Evolutionary conservation across 2,113 vertebrate genomes (phyloP).

Genomic region (Pao palembangensis): DNA sequence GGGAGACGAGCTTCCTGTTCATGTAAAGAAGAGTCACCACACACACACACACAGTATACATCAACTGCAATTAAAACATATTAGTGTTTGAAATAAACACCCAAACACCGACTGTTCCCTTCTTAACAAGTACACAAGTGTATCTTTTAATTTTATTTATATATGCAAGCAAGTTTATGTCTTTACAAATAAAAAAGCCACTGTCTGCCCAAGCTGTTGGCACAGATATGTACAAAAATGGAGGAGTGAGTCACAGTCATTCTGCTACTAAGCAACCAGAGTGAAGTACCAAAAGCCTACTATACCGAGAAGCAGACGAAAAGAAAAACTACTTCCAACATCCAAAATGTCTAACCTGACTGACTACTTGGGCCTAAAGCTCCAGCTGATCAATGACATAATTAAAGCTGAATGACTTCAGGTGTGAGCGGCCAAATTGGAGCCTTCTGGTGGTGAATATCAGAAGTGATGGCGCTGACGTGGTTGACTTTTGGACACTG

Average conservation of each 20-base stretch:
- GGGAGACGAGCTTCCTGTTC: neutral
- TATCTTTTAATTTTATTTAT: conserved; percentile 82
- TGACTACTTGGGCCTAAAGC: conserved; percentile 58
- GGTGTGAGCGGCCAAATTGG: conserved; percentile 4
- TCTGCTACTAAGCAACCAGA: conserved; percentile 96
- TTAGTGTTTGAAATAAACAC: conserved; percentile 44
- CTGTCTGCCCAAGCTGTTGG: conserved; percentile 93
- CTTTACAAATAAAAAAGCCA: conserved; percentile 97
- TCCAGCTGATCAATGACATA: conserved; percentile 9
- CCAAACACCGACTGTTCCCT: conserved; percentile 45
- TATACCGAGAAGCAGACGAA: conserved; percentile 76
- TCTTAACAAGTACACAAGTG: conserved; percentile 93
- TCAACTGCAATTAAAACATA: neutral
- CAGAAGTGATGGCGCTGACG: conserved; percentile 22
- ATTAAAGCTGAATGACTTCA: conserved; percentile 35
- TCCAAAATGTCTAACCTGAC: conserved; percentile 77
- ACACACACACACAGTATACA: no score
- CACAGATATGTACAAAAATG: conserved; percentile 99
- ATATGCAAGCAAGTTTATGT: conserved; percentile 98
- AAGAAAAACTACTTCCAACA: conserved; percentile 18
- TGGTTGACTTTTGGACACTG: neutral
- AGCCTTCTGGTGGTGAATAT: conserved; percentile 7
- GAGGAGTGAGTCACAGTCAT: conserved; percentile 78
- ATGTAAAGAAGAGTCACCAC: no score
- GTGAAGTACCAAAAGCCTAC: conserved; percentile 79